phyloP scores from a whole-genome alignment of 2,113 vertebrate genomes.

The Platysternon megacephalum region DNA sequence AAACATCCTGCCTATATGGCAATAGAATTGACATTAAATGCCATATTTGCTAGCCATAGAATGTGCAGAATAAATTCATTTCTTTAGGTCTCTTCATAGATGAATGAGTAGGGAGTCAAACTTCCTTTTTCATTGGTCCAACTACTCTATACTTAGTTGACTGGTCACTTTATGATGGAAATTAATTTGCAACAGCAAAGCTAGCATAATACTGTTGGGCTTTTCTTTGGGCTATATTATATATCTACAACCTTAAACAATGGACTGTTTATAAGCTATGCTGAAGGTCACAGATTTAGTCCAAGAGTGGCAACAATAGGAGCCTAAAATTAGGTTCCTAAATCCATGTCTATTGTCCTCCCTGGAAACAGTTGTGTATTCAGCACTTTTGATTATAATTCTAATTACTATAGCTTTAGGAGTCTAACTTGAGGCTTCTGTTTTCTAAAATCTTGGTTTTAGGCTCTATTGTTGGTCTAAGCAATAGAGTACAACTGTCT shows the following conservation, averaged over 20 bases:
- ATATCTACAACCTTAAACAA: not conserved
- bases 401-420: not conserved
- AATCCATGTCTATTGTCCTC: not conserved
- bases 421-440: not conserved
- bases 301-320: not conserved
- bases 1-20: not conserved
- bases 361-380: not conserved
- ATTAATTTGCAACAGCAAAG: constrained; percentile 14
- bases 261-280: not conserved
- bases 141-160: not conserved
- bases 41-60: not conserved
- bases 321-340: not conserved
- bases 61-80: not conserved
- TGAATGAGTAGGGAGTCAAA: not conserved
- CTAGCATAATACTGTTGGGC: not conserved
- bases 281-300: not conserved
- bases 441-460: not conserved
- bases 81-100: not conserved
- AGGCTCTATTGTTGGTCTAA: not conserved
- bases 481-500: not conserved
- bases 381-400: not conserved
- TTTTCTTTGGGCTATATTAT: constrained; percentile 14
- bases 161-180: constrained; percentile 21
- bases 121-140: not conserved
- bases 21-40: not conserved